Conservation (phyloP, 2,797 vertebrate species). For the Bradypodion ventrale region DNA sequence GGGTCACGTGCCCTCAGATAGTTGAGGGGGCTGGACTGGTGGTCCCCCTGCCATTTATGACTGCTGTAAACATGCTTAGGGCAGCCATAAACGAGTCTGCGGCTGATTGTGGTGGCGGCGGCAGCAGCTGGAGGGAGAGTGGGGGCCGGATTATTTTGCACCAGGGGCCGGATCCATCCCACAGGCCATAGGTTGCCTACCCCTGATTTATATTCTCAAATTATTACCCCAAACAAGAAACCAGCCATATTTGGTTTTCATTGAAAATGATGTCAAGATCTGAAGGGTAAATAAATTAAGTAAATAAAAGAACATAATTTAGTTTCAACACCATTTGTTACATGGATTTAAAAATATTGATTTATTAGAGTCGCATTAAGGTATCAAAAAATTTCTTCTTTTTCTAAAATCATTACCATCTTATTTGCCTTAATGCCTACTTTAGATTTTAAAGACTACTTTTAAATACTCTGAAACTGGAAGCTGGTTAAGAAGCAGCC, state of each 20-base stretch:
- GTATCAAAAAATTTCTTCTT: background rate
- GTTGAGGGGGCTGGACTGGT: too few species aligned
- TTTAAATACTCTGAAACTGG: background rate
- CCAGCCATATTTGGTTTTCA: background rate
- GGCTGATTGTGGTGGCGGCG: too few species aligned
- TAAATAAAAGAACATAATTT: too few species aligned
- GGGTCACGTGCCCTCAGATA: too few species aligned
- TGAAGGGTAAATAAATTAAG: background rate
- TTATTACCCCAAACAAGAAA: background rate
- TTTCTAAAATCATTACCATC: background rate
- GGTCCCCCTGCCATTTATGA: too few species aligned
- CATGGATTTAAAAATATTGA: background rate
- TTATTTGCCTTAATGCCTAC: background rate
- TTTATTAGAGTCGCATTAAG: background rate
- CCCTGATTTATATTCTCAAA: slow-evolving; percentile 5
- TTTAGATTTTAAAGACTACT: background rate
- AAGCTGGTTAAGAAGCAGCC: background rate
- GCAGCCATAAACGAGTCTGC: too few species aligned
- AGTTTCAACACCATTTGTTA: background rate
- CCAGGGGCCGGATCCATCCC: too few species aligned
- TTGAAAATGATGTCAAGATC: background rate
- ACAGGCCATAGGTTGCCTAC: too few species aligned
- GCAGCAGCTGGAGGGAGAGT: too few species aligned
- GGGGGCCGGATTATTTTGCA: too few species aligned
- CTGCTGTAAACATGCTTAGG: too few species aligned